Conservation (phyloP, 2,797 vertebrate genomes). For the Antrozous pallidus region DNA sequence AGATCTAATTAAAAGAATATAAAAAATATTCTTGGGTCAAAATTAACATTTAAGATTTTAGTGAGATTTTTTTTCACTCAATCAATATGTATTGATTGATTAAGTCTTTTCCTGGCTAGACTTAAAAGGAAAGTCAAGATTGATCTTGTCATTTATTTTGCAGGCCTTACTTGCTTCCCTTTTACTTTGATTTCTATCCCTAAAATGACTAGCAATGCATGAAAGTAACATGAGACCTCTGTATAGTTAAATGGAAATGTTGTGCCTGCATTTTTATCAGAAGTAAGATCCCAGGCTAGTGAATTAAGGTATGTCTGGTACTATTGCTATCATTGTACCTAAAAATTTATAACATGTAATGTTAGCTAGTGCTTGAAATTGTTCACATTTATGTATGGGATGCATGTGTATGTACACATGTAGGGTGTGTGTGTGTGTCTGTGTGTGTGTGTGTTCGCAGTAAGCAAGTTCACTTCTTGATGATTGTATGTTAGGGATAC, state of each 20-base stretch:
- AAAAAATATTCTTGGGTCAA: slow-evolving; percentile 56
- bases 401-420: not conserved
- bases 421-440: too few species aligned
- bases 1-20: slow-evolving; percentile 55
- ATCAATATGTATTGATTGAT: slow-evolving; percentile 66
- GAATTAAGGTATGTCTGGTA: not conserved
- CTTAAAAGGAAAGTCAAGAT: slow-evolving; percentile 69
- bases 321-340: not conserved
- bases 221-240: slow-evolving; percentile 62
- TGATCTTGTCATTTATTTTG: slow-evolving; percentile 62
- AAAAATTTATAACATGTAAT: not conserved
- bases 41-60: slow-evolving; percentile 74
- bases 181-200: slow-evolving; percentile 69
- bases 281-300: not conserved
- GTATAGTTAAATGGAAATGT: slow-evolving; percentile 53
- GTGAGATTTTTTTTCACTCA: slow-evolving; percentile 61
- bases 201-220: slow-evolving; percentile 62
- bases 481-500: not conserved
- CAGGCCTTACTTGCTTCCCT: slow-evolving; percentile 18
- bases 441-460: not conserved
- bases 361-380: not conserved
- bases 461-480: not conserved
- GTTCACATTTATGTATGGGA: not conserved
- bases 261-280: slow-evolving; percentile 43
- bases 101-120: slow-evolving; percentile 51